A percentile compares a stretch with the other conserved stretches of the same genome.
Conservation (phyloP, 2,113 vertebrate genomes). For the Numida meleagris region DNA sequence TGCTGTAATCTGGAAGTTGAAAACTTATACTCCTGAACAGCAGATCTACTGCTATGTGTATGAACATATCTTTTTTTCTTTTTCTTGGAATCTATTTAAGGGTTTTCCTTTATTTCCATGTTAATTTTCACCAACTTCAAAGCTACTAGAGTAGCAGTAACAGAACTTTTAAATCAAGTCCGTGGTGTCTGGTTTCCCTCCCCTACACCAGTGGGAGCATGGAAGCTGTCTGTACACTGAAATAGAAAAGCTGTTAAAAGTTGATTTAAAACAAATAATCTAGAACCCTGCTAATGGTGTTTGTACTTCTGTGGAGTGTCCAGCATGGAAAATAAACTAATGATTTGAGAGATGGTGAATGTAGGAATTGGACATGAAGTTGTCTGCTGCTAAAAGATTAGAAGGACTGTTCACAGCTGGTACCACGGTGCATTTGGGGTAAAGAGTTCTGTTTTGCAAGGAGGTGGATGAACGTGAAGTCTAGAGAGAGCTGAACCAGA, state of each 20-base stretch:
- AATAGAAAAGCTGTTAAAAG: neutral
- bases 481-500: neutral
- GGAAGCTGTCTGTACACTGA: neutral
- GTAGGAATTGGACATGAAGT: neutral
- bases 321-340: neutral
- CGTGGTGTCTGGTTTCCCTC: neutral
- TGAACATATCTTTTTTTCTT: neutral
- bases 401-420: neutral
- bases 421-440: neutral
- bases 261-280: neutral
- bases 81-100: neutral
- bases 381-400: too few species aligned
- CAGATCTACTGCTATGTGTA: accelerated
- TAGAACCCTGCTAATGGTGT: neutral
- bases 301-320: neutral
- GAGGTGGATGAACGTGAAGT: neutral
- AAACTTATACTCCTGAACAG: neutral
- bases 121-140: neutral
- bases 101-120: neutral
- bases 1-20: neutral
- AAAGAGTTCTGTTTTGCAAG: neutral
- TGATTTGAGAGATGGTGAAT: neutral
- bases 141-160: neutral
- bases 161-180: neutral
- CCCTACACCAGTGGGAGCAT: neutral